Base-by-base conservation (phyloP, 2,797 vertebrate species). In the Hirundo rustica region DNA sequence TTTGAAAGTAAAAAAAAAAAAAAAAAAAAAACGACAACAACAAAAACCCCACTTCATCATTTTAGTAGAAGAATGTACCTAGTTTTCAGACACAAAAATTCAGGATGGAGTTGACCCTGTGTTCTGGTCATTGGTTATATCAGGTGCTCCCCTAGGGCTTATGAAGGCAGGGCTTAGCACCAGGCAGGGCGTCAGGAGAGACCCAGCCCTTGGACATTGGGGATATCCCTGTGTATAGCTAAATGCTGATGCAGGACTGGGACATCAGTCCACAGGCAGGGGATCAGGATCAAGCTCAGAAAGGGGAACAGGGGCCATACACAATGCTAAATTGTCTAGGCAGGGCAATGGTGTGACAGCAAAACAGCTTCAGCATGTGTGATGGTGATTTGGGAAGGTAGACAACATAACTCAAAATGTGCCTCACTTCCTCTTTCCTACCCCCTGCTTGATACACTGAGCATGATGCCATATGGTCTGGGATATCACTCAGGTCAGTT, bases 331-430 rank as follows among this genome's bases (percentile, higher is more conserved):
- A 13, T 17, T 48, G 8, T 9, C 42, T 12, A 40, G 29, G 18
- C 10, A 16, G 7, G 19, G 11, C 21, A 3, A 2, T 42, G 30
- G 16, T 62, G 34, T 62, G 34, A 5, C 50, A 26, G 26, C 21
- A 53, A 40, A 60, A 14, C 25, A 54, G 12, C 5, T 67, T 30
- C n/a, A 60, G 18, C 40, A 11, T 22, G 6, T 18, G 12, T 19
- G 30, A 32, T 32, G 10, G 30, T 61, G 70, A 67, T 53, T 47
- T 61, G 40, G 30, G 30, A 74, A 36, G 21, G 27, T 12, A 53
- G 48, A 30, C 1, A 1, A 18, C 1, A 1, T 34, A 61, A 74
- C 7, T 42, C 3, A 0, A 10, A 58, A 45, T 30, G 14, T 66
- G 9, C 9, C 11, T 5, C 21, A 5, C 10, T 16, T 34, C 25